Evolutionary conservation across 2,113 vertebrate genomes (phyloP).

Genomic region (Colinus virginianus): DNA sequence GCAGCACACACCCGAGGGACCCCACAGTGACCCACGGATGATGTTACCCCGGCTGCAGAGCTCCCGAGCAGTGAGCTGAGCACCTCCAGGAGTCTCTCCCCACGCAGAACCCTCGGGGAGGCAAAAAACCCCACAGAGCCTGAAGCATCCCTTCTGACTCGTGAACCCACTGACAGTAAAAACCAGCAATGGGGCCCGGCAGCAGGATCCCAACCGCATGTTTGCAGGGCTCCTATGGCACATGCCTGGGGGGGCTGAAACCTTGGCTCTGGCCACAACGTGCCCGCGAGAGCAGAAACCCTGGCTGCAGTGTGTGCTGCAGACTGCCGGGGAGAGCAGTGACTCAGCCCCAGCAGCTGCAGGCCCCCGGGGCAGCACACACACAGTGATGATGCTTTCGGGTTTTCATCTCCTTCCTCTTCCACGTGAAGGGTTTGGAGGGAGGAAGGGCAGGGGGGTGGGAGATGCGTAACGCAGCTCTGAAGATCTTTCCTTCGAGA

Average conservation of each 20-base stretch:
- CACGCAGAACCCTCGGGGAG: neutral
- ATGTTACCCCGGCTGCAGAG: neutral
- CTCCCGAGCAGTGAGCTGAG: neutral
- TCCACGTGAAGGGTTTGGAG: neutral
- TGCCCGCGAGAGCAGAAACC: neutral
- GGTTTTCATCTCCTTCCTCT: neutral
- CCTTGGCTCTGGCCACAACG: neutral
- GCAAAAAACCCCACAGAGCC: neutral
- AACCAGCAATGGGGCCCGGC: neutral
- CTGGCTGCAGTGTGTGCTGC: neutral
- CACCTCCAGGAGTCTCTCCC: neutral
- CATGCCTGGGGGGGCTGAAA: neutral
- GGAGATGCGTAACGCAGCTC: neutral
- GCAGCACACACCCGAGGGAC: neutral
- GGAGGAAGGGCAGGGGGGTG: neutral
- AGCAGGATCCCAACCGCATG: neutral
- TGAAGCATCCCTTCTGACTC: accelerated
- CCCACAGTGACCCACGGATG: accelerated
- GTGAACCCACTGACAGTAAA: neutral
- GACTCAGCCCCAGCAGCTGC: neutral
- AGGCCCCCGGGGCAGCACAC: too few relatives aligned
- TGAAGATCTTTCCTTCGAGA: slow-evolving; percentile 40
- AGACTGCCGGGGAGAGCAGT: neutral
- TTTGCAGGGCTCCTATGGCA: neutral
- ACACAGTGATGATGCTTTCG: neutral